phyloP scores from a whole-genome alignment of 2,797 vertebrate genomes.

The Cyprinodon diabolis region DNA sequence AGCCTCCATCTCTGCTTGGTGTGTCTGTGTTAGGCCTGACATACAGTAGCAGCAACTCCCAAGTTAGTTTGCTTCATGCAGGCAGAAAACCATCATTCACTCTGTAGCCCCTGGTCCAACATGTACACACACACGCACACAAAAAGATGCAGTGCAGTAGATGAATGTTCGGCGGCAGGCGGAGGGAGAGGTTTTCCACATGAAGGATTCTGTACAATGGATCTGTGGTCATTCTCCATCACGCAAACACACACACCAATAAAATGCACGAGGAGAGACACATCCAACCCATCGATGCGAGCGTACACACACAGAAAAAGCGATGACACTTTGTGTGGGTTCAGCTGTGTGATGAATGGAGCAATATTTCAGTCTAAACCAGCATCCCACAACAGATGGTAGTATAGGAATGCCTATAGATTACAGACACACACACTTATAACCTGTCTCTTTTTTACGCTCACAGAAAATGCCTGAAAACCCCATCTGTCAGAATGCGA shows the following conservation, averaged over 20 bases:
- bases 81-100: conserved; percentile 58
- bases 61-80: conserved; percentile 46
- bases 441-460: conserved; percentile 10
- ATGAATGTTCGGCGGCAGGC: conserved; percentile 63
- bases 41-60: conserved; percentile 38
- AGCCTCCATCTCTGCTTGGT: not conserved
- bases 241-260: conserved; percentile 34
- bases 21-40: conserved; percentile 41
- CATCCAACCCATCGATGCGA: conserved; percentile 1
- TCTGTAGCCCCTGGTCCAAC: conserved; percentile 43
- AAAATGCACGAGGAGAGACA: conserved; percentile 32
- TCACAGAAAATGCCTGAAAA: conserved; percentile 35
- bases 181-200: conserved; percentile 67
- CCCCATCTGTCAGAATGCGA: conserved; percentile 58
- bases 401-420: conserved; percentile 54
- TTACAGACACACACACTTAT: conserved; percentile 35
- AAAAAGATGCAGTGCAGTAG: conserved; percentile 16
- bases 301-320: conserved; percentile 15
- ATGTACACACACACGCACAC: conserved; percentile 21
- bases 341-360: conserved; percentile 72
- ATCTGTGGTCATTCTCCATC: conserved; percentile 67
- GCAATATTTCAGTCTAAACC: conserved; percentile 75
- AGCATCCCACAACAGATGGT: conserved; percentile 66
- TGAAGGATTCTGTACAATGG: conserved; percentile 70
- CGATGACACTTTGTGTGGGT: conserved; percentile 41